phyloP scores from a whole-genome alignment of 2,113 vertebrate genomes.

The Indicator indicator region DNA sequence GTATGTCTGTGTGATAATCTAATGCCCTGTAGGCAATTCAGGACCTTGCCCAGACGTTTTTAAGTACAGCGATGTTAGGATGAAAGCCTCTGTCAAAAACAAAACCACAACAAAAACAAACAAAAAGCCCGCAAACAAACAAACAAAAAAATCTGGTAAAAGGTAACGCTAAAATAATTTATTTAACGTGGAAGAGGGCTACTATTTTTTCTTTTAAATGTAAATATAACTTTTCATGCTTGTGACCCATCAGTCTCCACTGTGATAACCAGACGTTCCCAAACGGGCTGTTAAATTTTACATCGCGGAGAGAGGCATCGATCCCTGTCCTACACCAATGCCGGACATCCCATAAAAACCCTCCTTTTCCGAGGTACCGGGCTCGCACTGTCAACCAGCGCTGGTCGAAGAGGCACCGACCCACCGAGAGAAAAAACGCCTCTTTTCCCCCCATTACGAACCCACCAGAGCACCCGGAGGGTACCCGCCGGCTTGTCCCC shows the following conservation, averaged over 20 bases:
- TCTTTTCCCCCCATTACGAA: background rate
- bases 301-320: background rate
- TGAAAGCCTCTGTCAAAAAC: background rate
- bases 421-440: background rate
- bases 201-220: background rate
- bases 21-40: background rate
- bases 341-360: rapidly evolving
- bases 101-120: too few species aligned
- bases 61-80: background rate
- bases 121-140: background rate
- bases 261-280: background rate
- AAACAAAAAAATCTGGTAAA: background rate
- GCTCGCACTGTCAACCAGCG: background rate
- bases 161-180: background rate
- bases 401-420: background rate
- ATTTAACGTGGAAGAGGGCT: background rate
- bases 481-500: background rate
- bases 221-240: background rate
- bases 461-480: background rate
- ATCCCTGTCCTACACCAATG: background rate
- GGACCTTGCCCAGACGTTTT: background rate
- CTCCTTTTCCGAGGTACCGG: background rate
- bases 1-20: constrained; percentile 27
- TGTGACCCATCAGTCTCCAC: background rate
- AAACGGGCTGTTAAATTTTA: background rate